Evolutionary conservation across 2,797 vertebrate genomes (phyloP), one percentile per base, ranked within the genome.

Genomic region (Sebastolobus altivelis): DNA sequence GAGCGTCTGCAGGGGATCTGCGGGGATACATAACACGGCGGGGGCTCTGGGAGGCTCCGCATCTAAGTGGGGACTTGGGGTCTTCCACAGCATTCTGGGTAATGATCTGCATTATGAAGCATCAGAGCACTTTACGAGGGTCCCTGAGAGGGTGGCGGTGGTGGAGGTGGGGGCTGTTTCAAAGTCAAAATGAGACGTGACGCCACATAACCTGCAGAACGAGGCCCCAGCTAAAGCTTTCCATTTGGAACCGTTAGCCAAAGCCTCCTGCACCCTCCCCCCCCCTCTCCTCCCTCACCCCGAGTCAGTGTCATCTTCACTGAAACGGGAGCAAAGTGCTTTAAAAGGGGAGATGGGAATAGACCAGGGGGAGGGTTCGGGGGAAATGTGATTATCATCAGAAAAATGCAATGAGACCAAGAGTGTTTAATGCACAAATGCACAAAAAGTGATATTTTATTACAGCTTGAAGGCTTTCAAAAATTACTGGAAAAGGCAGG

Each of bases 361-460:
- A 91, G 88, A 86, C 89, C 71, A 72, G 79, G 85, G 90, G 87
- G 88, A 88, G 88, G 94, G 89, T 83, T 88, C 59, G 72, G 84
- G 81, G 82, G 72, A 95, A 96, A 96, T 95, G 86, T 33, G 92
- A 96, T 96, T 96, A 96, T 91, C 87, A 93, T 93, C 85, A 94
- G 93, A 93, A 94, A 94, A 93, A 94, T 84, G 88, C 92, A 80
- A 89, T 91, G 91, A 94, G 92, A 93, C 92, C 84, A 92, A 92
- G 87, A 94, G 94, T 93, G 94, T 96, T 96, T 96, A 96, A 96
- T 95, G 95, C 95, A 94, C 94, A 96, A 95, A 94, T 94, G 95
- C 93, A 95, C 94, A 96, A 96, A 96, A 96, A 95, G 94, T 95
- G 95, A 95, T 96, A 96, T 96, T 96, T 96, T 96, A 96, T 96